Conservation (phyloP, 2,888 invertebrate genomes). For the Carterocephalus palaemon region DNA sequence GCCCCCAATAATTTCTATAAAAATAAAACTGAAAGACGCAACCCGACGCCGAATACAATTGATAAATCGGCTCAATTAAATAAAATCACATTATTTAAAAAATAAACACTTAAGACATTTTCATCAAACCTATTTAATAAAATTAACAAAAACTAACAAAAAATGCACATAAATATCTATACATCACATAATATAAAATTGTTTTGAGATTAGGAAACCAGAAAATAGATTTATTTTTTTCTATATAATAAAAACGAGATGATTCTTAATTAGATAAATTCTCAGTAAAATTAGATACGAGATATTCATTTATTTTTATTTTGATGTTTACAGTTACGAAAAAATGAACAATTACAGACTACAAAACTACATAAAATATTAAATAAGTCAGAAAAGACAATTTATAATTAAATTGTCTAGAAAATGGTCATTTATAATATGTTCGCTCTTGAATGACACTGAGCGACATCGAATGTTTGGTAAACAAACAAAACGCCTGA, state of each 20-base stretch:
- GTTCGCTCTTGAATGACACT: not conserved
- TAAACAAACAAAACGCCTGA: constrained; percentile 8
- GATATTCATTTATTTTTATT: no score
- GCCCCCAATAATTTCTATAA: constrained; percentile 58
- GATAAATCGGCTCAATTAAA: constrained; percentile 7
- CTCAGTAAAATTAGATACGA: no score
- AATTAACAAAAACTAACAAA: no score
- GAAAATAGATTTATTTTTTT: no score
- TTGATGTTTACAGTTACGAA: constrained; percentile 7
- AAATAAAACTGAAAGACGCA: constrained; percentile 65
- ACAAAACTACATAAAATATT: constrained; percentile 3
- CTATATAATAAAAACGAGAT: no score
- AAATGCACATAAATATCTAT: no score
- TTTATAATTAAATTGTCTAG: constrained; percentile 5
- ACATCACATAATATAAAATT: no score
- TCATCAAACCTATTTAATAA: not conserved
- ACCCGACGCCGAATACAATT: constrained; percentile 47
- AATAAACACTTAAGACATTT: not conserved
- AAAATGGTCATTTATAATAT: constrained; percentile 3
- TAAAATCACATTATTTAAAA: not conserved
- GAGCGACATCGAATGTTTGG: not conserved
- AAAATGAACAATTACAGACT: constrained; percentile 4
- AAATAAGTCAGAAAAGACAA: constrained; percentile 2
- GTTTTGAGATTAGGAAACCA: no score
- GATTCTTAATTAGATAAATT: no score